Percentiles rank a stretch among this genome's conserved stretches.
These are phyloP conservation scores for Monomorium pharaonis DNA, from an alignment of 1,140 invertebrate species.

Conservation along the genomic window DNA sequence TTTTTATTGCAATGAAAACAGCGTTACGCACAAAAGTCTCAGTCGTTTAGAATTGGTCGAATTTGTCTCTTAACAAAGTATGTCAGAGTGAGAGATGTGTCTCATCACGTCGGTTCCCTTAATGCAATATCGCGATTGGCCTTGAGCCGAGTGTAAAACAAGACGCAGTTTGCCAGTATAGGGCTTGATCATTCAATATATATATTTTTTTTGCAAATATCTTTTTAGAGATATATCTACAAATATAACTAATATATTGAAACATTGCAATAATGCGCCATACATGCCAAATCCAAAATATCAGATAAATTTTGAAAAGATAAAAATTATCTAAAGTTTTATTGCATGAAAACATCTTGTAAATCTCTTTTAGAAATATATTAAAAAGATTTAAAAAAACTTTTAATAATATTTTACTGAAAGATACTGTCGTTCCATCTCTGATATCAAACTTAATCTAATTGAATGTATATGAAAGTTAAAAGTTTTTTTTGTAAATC, in stretches of 20 bases:
- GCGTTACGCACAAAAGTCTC: background rate
- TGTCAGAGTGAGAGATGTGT: background rate
- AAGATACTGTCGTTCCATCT: background rate
- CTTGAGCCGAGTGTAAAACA: background rate
- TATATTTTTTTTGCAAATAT: background rate
- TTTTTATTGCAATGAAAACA: background rate
- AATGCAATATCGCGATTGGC: conserved; percentile 1
- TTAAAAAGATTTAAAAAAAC: too few species aligned
- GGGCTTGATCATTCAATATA: background rate
- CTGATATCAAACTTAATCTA: background rate
- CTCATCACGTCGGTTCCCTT: background rate
- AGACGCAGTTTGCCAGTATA: background rate
- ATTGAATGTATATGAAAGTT: background rate
- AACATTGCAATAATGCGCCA: background rate
- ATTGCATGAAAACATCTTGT: background rate
- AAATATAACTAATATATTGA: background rate
- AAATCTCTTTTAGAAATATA: background rate
- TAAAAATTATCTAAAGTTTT: background rate
- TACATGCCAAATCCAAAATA: background rate
- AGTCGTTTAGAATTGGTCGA: background rate
- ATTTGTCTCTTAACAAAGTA: background rate
- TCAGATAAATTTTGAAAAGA: background rate
- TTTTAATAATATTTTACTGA: background rate
- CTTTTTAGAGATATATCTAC: background rate
- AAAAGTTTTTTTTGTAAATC: background rate